Conservation (phyloP, 2,113 vertebrate species). For the Myotis brandtii region DNA sequence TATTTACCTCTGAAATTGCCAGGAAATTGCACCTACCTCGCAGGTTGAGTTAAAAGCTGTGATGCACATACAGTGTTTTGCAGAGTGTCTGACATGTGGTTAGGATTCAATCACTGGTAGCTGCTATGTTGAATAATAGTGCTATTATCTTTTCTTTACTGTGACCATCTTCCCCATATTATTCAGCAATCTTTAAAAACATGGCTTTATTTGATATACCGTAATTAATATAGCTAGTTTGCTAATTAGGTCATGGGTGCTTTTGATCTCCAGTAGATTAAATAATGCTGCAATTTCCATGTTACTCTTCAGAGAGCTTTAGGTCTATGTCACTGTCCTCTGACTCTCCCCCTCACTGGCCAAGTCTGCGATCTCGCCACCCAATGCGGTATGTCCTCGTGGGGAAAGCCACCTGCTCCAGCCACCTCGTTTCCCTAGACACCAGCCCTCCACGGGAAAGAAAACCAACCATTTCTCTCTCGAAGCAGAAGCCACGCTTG, state of each 20-base stretch:
- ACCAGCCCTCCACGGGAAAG: constrained; percentile 43
- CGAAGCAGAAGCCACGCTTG: constrained; percentile 7
- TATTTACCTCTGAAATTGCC: background rate
- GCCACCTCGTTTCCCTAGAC: constrained; percentile 32
- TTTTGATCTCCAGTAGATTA: constrained; percentile 37
- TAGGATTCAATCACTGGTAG: background rate
- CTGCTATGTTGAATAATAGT: background rate
- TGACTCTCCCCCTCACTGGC: fast-evolving
- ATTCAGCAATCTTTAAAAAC: background rate
- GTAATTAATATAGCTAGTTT: constrained; percentile 27
- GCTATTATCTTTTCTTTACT: background rate
- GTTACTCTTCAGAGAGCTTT: background rate
- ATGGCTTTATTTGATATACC: background rate
- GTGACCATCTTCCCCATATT: background rate
- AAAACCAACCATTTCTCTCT: constrained; percentile 43
- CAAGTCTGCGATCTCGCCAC: background rate
- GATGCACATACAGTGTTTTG: background rate
- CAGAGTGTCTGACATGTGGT: fast-evolving
- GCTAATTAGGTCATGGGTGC: background rate
- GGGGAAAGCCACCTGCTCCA: background rate
- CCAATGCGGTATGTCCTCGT: fast-evolving
- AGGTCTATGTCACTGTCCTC: fast-evolving
- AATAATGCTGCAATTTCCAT: background rate
- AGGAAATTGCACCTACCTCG: background rate
- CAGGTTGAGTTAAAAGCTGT: background rate